Conservation (phyloP, 2,888 invertebrate species). For the Noctuana brunneofusca region DNA sequence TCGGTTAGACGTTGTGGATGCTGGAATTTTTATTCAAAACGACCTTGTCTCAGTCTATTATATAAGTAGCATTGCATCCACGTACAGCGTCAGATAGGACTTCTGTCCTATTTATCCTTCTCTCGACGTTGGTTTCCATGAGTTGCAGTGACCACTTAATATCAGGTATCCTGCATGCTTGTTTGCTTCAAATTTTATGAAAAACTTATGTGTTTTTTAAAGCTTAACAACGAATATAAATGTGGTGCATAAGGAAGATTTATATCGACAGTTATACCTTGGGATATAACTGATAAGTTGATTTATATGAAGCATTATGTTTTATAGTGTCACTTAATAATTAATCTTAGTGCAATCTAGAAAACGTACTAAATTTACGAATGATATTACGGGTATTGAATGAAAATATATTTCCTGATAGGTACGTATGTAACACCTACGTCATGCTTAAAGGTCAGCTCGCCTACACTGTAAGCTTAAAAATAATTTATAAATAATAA, state of each 20-base stretch:
- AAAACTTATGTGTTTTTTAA: too few species aligned
- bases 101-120: too few species aligned
- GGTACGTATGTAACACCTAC: not conserved
- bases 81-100: too few species aligned
- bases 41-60: too few species aligned
- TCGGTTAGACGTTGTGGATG: too few species aligned
- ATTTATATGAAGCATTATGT: slow-evolving; percentile 3
- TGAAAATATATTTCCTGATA: not conserved
- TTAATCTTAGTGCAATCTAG: slow-evolving; percentile 1
- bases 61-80: too few species aligned
- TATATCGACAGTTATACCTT: not conserved
- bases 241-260: slow-evolving; percentile 1
- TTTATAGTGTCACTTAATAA: slow-evolving; percentile 1
- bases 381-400: not conserved
- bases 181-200: too few species aligned
- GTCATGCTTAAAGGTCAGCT: not conserved
- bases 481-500: not conserved
- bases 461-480: not conserved
- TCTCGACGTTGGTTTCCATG: too few species aligned
- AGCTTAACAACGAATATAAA: too few species aligned
- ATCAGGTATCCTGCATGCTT: too few species aligned
- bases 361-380: not conserved
- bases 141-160: too few species aligned
- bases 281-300: not conserved
- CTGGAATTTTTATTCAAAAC: too few species aligned